Percentiles rank a stretch among this genome's conserved stretches.
Conservation (phyloP, 1,140 invertebrate species). For the Branchinecta lynchi region DNA sequence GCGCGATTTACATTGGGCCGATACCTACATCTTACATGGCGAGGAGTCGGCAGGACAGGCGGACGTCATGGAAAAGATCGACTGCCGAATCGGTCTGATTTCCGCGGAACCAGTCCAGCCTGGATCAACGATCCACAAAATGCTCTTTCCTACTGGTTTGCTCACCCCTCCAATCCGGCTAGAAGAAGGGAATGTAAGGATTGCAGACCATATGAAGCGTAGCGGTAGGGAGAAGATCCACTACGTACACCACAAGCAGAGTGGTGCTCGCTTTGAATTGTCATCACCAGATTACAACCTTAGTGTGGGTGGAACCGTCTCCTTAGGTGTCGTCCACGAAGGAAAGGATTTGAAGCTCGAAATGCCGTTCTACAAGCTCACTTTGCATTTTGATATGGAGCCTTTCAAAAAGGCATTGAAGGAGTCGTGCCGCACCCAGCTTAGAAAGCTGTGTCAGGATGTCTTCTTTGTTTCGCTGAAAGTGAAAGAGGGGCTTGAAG, state of each 20-base stretch:
- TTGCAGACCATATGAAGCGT: neutral
- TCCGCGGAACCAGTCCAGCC: neutral
- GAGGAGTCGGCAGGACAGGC: neutral
- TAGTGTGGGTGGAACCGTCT: neutral
- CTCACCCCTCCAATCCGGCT: neutral
- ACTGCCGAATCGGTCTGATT: neutral
- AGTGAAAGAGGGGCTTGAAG: no score
- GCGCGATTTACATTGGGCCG: constrained; percentile 1
- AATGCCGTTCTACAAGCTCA: constrained; percentile 15
- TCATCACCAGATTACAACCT: neutral
- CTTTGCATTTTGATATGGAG: constrained; percentile 11
- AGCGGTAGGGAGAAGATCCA: neutral
- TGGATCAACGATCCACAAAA: neutral
- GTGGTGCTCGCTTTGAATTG: neutral
- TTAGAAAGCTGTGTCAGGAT: neutral
- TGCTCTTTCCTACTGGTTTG: neutral
- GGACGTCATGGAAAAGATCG: constrained; percentile 7
- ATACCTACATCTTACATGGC: constrained; percentile 12
- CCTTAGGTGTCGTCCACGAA: neutral
- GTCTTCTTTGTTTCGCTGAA: no score
- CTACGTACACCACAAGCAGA: neutral
- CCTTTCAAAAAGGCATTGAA: constrained; percentile 2
- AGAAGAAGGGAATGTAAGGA: neutral
- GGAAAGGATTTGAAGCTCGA: neutral
- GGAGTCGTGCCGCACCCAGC: neutral